Evolutionary conservation across 2,113 vertebrate species (phyloP), one percentile per base, ranked within the genome.

Genomic region (Pelecanoides urinatrix): DNA sequence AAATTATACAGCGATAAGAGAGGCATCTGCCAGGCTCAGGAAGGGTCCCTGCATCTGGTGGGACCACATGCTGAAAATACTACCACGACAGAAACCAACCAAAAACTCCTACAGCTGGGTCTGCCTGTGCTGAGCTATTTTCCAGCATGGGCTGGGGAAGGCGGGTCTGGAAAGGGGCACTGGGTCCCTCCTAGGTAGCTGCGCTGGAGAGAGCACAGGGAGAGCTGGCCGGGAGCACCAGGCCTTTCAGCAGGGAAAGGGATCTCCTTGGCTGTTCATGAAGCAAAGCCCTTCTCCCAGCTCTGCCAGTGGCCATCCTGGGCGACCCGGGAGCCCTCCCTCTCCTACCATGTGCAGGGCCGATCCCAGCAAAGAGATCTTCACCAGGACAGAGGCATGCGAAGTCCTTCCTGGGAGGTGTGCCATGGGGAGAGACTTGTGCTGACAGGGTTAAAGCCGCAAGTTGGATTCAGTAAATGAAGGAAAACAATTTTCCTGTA

Each of bases 401-500:
- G 1, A 40, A 73, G 53, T n/a, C 55, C 68, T 52, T 50, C 32
- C 2, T 7, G 55, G 71, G 58, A 75, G 58, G 27, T 18, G 62
- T 58, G 50, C 56, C 61, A 10, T 7, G 18, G 74, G 73, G 86
- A 92, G 36, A 87, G 32, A 18, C 70, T 81, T 9, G 92, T 42
- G 82, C 73, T 42, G 88, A 93, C n/a, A 72, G 91, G 81, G 96
- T 97, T 97, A 97, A 96, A 81, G 45, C 84, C 13, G 2, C 56
- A 26, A 70, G 79, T 86, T 73, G 87, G 94, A 85, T 89, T 90
- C 73, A 27, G 86, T 91, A 96, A 81, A 86, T 7, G 89, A 92
- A 97, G 87, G 91, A 58, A 94, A 97, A 94, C 90, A 75, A 88
- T 95, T 95, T 95, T 92, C 73, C 96, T 42, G 66, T 89, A 52